These are phyloP conservation scores for Myotis brandtii DNA, from an alignment of 2,113 vertebrate species.

Conservation along the genomic window DNA sequence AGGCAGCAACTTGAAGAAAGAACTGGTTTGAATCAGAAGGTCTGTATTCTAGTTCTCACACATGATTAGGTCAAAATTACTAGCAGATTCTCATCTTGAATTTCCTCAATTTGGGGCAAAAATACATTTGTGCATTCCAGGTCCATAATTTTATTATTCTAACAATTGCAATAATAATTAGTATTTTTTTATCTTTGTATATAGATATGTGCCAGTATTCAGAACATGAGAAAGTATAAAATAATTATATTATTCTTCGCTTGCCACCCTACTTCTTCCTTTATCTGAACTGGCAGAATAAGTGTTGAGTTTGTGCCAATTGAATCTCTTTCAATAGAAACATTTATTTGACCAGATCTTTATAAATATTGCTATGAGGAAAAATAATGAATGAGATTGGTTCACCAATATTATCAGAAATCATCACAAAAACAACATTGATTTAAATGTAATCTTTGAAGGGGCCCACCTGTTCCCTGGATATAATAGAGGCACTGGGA, in stretches of 20 bases:
- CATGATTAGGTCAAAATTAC: not conserved
- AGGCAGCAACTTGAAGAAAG: not conserved
- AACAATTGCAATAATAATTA: not conserved
- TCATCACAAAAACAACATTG: not conserved
- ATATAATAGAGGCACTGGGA: conserved; percentile 69
- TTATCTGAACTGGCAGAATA: not conserved
- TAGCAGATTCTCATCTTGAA: not conserved
- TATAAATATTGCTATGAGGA: not conserved
- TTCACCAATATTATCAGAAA: not conserved
- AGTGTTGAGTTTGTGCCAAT: not conserved
- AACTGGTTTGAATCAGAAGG: not conserved
- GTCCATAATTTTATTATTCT: not conserved
- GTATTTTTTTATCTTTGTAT: not conserved
- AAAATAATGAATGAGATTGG: not conserved
- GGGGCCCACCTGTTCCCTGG: not conserved
- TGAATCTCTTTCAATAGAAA: not conserved
- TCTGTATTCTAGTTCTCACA: not conserved
- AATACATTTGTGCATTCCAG: not conserved
- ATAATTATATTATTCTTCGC: not conserved
- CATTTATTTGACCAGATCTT: not conserved
- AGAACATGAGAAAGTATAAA: not conserved
- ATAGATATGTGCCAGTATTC: not conserved
- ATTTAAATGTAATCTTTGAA: conserved; percentile 8
- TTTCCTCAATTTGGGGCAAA: not conserved
- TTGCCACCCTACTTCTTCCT: not conserved